A percentile compares a stretch with the other conserved stretches of the same genome.
Conservation (phyloP, 2,888 invertebrate species). For the Caenorhabditis sp. region DNA sequence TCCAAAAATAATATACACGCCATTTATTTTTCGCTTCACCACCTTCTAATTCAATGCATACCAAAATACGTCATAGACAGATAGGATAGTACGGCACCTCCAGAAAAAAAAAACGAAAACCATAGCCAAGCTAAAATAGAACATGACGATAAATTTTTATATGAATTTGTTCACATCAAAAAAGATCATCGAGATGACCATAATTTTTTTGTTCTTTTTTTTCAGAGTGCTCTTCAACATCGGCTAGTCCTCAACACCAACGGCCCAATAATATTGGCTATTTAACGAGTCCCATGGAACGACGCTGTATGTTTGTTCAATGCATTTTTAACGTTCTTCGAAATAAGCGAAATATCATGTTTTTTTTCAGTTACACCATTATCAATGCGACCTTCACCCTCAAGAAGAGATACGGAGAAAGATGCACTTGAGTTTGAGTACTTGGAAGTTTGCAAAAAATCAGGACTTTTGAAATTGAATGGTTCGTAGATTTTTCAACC, state of each 20-base stretch:
- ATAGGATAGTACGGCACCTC: too few species aligned
- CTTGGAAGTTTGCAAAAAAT: conserved; percentile 31
- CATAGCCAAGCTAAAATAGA: too few species aligned
- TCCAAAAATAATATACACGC: neutral
- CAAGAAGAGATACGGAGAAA: conserved; percentile 37
- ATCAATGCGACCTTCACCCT: conserved; percentile 41
- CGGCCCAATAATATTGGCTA: conserved; percentile 42
- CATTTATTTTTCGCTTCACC: neutral
- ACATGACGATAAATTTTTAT: neutral
- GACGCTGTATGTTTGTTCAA: conserved; percentile 21
- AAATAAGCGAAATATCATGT: neutral
- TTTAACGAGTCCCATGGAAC: conserved; percentile 42
- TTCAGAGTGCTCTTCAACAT: conserved; percentile 39
- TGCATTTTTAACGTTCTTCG: neutral
- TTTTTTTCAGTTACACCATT: conserved; percentile 34
- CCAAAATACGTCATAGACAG: neutral
- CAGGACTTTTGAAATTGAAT: conserved; percentile 28
- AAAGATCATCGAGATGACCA: neutral
- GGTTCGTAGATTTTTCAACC: conserved; percentile 15
- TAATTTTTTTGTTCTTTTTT: conserved; percentile 3
- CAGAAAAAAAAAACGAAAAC: too few species aligned
- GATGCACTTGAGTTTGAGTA: conserved; percentile 32
- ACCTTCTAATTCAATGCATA: neutral
- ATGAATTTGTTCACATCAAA: neutral
- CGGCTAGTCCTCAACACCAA: conserved; percentile 38